Percentiles rank a stretch among this genome's conserved stretches.
These are phyloP conservation scores for Heliopora coerulea DNA, from an alignment of 92 coral and sea anemone genomes.

Conservation along the genomic window DNA sequence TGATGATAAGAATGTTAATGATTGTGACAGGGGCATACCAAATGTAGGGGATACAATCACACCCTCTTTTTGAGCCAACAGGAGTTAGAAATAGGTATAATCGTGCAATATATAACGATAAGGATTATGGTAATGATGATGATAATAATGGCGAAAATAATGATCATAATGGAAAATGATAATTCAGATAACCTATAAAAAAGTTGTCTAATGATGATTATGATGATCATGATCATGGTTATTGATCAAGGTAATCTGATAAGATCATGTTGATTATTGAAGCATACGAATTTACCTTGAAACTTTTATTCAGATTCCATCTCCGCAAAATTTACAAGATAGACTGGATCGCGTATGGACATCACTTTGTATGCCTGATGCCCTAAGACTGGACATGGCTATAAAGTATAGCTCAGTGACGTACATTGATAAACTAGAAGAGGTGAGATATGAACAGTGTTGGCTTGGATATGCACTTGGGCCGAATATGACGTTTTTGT, in stretches of 20 bases:
- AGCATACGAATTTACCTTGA: background rate
- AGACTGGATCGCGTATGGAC: slow-evolving; percentile 92
- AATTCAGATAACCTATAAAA: too few relatives aligned
- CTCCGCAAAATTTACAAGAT: slow-evolving; percentile 65
- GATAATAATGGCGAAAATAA: background rate
- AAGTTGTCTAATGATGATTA: background rate
- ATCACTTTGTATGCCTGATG: slow-evolving; percentile 84
- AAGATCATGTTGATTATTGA: background rate
- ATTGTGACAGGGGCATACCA: background rate
- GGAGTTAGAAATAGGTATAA: too few relatives aligned
- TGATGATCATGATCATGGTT: background rate
- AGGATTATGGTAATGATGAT: background rate
- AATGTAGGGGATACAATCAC: too few relatives aligned
- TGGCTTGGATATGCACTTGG: background rate
- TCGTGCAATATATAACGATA: too few relatives aligned
- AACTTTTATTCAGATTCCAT: slow-evolving; percentile 43
- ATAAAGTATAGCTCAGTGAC: slow-evolving; percentile 96
- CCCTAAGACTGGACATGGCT: slow-evolving; percentile 86
- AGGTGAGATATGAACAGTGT: slow-evolving; percentile 46
- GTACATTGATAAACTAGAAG: slow-evolving; percentile 55
- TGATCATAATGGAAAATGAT: background rate
- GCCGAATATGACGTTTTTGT: too few relatives aligned
- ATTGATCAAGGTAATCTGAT: background rate
- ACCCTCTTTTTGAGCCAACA: too few relatives aligned
- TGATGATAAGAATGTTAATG: background rate